Conservation (phyloP, 2,888 invertebrate genomes). For the Chaetoderma sp. region DNA sequence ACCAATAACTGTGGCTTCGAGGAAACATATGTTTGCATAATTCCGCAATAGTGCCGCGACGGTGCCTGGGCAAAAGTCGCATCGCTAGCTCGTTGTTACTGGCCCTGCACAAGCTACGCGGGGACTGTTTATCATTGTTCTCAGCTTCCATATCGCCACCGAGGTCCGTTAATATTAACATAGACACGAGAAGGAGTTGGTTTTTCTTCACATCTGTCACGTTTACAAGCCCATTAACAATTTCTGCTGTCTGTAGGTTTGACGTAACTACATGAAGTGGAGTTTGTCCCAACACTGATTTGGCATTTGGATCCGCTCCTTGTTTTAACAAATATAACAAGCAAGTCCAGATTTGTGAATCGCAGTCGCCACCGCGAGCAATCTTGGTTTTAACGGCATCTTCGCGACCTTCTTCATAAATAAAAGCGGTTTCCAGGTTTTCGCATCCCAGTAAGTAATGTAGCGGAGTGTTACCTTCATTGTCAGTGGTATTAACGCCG, state of each 20-base stretch:
- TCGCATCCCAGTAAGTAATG: constrained; percentile 26
- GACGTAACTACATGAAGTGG: constrained; percentile 21
- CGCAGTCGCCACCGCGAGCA: constrained; percentile 12
- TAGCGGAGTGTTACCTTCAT: constrained; percentile 29
- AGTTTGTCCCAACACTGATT: constrained; percentile 21
- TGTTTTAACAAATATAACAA: constrained; percentile 26
- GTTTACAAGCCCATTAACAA: constrained; percentile 19
- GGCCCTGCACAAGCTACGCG: neutral
- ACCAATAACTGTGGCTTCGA: too few relatives aligned
- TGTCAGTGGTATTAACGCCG: constrained; percentile 21
- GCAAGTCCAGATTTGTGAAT: constrained; percentile 22
- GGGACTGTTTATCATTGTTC: neutral
- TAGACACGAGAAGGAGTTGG: constrained; percentile 24
- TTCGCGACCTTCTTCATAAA: constrained; percentile 12
- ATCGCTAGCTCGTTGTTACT: neutral
- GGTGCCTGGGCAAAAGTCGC: too few relatives aligned
- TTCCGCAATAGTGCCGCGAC: too few relatives aligned
- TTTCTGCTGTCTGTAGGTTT: constrained; percentile 19
- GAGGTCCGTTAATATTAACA: constrained; percentile 22
- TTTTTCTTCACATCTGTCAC: constrained; percentile 21
- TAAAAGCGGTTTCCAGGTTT: constrained; percentile 5
- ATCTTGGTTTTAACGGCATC: constrained; percentile 20
- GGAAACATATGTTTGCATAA: too few relatives aligned
- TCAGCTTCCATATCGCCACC: neutral
- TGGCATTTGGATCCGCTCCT: constrained; percentile 28